Conservation (phyloP, 1,140 invertebrate genomes). For the Micrasema longulum region DNA sequence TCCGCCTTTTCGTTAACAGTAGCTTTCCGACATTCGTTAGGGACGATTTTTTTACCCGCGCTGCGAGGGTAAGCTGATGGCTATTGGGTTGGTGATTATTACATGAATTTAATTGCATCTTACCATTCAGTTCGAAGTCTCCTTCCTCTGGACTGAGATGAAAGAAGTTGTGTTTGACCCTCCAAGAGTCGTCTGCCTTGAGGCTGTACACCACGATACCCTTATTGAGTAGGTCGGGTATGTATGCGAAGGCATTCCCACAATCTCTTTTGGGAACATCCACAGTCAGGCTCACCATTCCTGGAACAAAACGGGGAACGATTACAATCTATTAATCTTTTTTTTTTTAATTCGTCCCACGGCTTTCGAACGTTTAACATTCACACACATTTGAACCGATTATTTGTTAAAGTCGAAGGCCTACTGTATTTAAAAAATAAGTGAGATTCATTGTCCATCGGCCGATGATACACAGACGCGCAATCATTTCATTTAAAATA, state of each 20-base stretch:
- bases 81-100: background rate
- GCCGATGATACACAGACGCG: no score
- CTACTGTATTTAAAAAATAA: background rate
- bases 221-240: conserved; percentile 74
- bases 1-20: background rate
- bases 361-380: background rate
- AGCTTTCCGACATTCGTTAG: background rate
- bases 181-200: conserved; percentile 74
- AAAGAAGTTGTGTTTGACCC: conserved; percentile 77
- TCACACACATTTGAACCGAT: background rate
- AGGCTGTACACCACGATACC: conserved; percentile 75
- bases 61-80: no score
- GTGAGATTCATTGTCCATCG: background rate
- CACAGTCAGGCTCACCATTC: conserved; percentile 69
- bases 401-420: background rate
- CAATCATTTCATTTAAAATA: no score
- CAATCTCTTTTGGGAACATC: conserved; percentile 71
- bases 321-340: background rate
- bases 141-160: conserved; percentile 77
- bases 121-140: conserved; percentile 60
- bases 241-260: conserved; percentile 73
- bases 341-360: background rate
- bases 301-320: conserved; percentile 64
- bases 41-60: no score
- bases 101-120: background rate